Percentiles rank a stretch among this genome's conserved stretches.
Conservation (phyloP, 2,113 vertebrate genomes). For the Halichoerus grypus region DNA sequence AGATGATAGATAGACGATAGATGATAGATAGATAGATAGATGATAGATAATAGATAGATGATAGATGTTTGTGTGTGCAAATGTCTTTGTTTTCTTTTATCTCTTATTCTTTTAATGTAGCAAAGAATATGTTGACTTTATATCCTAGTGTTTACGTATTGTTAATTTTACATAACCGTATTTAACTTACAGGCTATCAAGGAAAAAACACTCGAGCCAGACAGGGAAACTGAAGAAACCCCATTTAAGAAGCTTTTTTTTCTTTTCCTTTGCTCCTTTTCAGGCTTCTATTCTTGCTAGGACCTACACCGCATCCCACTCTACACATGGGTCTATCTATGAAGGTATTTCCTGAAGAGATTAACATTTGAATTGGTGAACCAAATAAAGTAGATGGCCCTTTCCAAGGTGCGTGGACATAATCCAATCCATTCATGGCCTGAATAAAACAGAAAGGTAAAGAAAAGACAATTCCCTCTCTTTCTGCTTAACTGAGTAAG, state of each 20-base stretch:
- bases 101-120: neutral
- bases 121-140: neutral
- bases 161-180: neutral
- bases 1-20: neutral
- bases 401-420: neutral
- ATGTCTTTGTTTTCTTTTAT: neutral
- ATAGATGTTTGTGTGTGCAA: neutral
- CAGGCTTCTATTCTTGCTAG: neutral
- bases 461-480: neutral
- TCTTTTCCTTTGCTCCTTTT: neutral
- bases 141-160: neutral
- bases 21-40: neutral
- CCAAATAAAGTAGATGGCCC: neutral
- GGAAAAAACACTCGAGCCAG: neutral
- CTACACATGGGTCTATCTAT: neutral
- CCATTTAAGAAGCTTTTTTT: neutral
- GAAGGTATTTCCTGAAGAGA: neutral
- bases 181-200: neutral
- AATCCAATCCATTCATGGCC: neutral
- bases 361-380: neutral
- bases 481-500: neutral
- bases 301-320: neutral
- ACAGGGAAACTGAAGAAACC: neutral
- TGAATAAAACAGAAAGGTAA: neutral
- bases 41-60: neutral